Percentiles rank a stretch among this genome's conserved stretches.
These are phyloP conservation scores for Microctonus aethiopoides DNA, from an alignment of 2,888 invertebrate genomes.

Conservation along the genomic window DNA sequence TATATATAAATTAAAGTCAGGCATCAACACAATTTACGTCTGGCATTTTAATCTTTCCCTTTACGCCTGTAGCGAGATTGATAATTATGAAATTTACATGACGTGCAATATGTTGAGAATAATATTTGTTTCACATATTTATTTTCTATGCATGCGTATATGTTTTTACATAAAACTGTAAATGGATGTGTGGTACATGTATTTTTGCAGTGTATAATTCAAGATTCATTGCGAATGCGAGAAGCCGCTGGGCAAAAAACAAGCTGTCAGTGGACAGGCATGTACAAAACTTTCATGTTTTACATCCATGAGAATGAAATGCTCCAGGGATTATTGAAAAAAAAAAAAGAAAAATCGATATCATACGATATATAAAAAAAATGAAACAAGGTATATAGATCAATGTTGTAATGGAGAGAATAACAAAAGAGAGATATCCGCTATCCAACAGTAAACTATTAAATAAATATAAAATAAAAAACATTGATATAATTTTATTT, in stretches of 20 bases:
- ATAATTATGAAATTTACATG: conserved; percentile 5
- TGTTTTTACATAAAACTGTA: no score
- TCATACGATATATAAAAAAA: no score
- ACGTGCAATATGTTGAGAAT: background rate
- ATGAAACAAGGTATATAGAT: no score
- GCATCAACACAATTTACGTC: background rate
- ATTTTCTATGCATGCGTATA: background rate
- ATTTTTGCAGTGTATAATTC: background rate
- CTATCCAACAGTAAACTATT: no score
- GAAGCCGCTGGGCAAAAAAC: conserved; percentile 18
- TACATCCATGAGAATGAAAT: background rate
- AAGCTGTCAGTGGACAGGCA: background rate
- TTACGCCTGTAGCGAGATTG: background rate
- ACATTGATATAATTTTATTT: no score
- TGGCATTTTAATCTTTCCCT: conserved; percentile 1
- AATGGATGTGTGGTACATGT: background rate
- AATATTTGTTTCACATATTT: conserved; percentile 7
- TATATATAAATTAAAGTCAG: no score
- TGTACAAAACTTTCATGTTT: background rate
- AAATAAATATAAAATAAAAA: no score
- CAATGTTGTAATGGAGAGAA: no score
- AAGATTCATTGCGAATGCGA: background rate
- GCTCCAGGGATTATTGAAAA: conserved; percentile 6
- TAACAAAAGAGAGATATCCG: no score
- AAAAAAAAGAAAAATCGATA: no score